A percentile compares a stretch with the other conserved stretches of the same genome.
phyloP scores from a whole-genome alignment of 2,888 invertebrate genomes.

The Aphelenchoides bicaudatus region DNA sequence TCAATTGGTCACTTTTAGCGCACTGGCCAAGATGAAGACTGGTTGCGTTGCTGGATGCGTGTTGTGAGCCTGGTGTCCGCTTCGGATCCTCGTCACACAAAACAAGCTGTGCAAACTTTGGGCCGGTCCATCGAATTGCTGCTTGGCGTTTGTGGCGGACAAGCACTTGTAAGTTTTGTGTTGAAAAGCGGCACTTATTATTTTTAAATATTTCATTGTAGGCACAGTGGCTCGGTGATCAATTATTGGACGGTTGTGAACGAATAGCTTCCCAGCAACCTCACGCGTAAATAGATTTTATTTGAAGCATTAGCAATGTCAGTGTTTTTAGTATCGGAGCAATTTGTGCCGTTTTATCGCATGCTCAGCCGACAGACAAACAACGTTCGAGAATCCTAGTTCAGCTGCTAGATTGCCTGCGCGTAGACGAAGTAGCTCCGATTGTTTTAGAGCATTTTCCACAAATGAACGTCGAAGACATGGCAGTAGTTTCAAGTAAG shows the following conservation, averaged over 20 bases:
- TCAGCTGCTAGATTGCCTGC: conserved; percentile 42
- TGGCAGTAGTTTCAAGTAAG: conserved; percentile 34
- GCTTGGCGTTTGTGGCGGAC: conserved; percentile 39
- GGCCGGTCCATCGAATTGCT: conserved; percentile 44
- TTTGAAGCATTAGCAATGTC: no score
- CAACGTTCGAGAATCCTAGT: conserved; percentile 46
- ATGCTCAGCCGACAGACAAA: conserved; percentile 41
- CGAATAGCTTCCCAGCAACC: conserved; percentile 42
- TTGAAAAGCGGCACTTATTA: no score
- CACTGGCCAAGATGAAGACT: conserved; percentile 38
- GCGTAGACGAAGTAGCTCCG: conserved; percentile 42
- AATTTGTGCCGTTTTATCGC: conserved; percentile 42
- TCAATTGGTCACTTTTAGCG: not conserved
- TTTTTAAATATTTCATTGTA: no score
- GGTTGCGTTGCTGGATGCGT: conserved; percentile 55
- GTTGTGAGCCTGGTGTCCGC: conserved; percentile 49
- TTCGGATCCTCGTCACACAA: conserved; percentile 36
- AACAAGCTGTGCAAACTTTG: conserved; percentile 49
- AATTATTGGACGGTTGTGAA: conserved; percentile 36
- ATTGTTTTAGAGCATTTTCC: conserved; percentile 43
- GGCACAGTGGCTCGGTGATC: conserved; percentile 52
- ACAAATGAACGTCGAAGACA: conserved; percentile 34
- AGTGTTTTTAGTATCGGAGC: no score
- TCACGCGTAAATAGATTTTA: no score
- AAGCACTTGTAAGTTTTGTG: no score